Percentiles rank a stretch among this genome's conserved stretches.
These are phyloP conservation scores for Pardosa pseudoannulata DNA, from an alignment of 2,888 invertebrate species.

Conservation along the genomic window DNA sequence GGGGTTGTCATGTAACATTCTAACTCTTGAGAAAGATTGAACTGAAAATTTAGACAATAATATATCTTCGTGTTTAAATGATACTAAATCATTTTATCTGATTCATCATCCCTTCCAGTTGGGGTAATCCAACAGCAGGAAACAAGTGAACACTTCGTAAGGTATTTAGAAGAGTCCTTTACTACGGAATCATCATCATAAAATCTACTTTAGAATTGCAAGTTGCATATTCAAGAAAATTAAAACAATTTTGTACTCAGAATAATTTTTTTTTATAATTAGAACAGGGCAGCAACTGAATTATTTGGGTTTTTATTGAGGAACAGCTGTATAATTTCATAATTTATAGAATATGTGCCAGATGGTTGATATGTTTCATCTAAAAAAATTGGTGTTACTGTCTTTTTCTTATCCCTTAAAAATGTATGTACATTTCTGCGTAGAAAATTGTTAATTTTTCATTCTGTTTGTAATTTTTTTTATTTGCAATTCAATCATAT, in stretches of 20 bases:
- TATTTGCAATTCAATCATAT: too few relatives aligned
- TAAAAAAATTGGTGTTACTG: not conserved
- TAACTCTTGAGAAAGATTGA: too few relatives aligned
- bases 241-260: too few relatives aligned
- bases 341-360: not conserved
- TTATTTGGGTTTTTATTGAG: not conserved
- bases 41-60: not conserved
- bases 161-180: slow-evolving; percentile 3
- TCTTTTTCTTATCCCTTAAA: not conserved
- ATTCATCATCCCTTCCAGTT: not conserved
- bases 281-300: not conserved
- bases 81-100: too few relatives aligned
- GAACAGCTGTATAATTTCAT: not conserved
- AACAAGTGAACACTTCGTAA: not conserved
- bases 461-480: too few relatives aligned
- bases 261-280: not conserved
- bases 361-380: not conserved
- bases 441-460: too few relatives aligned
- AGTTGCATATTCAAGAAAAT: not conserved
- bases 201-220: not conserved
- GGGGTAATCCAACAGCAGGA: not conserved
- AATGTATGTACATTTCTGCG: not conserved
- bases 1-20: not conserved
- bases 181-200: not conserved
- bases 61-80: not conserved